A percentile compares a stretch with the other conserved stretches of the same genome.
Conservation (phyloP, 2,888 invertebrate species). For the Limnephilus auricula region DNA sequence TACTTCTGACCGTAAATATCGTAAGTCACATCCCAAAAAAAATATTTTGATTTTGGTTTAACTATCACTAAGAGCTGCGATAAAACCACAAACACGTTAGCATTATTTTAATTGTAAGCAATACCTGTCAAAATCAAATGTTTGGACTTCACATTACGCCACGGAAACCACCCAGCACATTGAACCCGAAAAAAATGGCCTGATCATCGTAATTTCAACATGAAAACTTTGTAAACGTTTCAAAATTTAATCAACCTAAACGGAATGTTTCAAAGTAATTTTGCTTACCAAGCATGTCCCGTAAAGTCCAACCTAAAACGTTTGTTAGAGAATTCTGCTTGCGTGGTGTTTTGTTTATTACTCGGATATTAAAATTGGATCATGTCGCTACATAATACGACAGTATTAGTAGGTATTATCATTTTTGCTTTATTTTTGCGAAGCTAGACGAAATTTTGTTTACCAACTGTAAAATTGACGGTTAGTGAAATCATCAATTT, state of each 20-base stretch:
- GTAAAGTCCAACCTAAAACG: not conserved
- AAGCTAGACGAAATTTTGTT: not conserved
- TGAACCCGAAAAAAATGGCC: not conserved
- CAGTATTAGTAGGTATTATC: not conserved
- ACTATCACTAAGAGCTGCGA: too few species aligned
- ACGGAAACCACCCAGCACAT: not conserved
- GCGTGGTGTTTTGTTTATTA: not conserved
- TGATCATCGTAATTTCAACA: not conserved
- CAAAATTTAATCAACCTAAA: not conserved
- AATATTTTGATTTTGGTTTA: too few species aligned
- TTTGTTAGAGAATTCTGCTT: not conserved
- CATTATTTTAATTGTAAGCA: too few species aligned
- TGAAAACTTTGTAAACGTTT: not conserved
- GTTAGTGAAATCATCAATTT: not conserved
- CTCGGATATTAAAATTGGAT: not conserved
- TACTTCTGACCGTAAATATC: too few species aligned
- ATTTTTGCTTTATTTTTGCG: not conserved
- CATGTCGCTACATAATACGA: not conserved
- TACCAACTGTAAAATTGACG: not conserved
- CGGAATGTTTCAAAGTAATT: not conserved
- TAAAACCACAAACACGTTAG: not conserved
- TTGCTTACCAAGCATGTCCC: not conserved
- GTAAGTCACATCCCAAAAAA: too few species aligned
- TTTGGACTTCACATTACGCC: not conserved
- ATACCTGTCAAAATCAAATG: not conserved